Percentiles rank a stretch among this genome's conserved stretches.
phyloP scores from a whole-genome alignment of 2,888 invertebrate species.

The Pseudococcus viburni region DNA sequence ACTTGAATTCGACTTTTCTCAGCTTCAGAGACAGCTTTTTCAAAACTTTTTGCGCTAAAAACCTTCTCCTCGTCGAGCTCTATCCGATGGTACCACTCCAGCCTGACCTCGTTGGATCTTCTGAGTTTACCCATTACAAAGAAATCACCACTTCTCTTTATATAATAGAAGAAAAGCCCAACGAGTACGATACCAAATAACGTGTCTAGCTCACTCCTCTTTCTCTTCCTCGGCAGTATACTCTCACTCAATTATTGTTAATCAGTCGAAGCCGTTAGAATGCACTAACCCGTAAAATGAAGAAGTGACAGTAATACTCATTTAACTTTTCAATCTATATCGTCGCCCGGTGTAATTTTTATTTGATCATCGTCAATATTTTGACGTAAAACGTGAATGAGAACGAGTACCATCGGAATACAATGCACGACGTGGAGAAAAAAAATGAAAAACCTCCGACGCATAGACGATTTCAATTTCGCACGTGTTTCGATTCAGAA shows the following conservation, averaged over 20 bases:
- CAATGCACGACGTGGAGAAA: background rate
- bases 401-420: constrained; percentile 11
- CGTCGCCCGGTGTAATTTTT: constrained; percentile 44
- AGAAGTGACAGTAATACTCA: constrained; percentile 59
- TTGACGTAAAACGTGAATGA: constrained; percentile 49
- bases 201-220: background rate
- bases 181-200: background rate
- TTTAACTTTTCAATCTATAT: constrained; percentile 31
- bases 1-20: too few relatives aligned
- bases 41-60: too few relatives aligned
- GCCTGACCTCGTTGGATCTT: too few relatives aligned
- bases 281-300: constrained; percentile 59
- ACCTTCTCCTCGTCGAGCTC: too few relatives aligned
- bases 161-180: background rate
- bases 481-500: constrained; percentile 17
- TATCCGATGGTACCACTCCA: too few relatives aligned
- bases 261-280: constrained; percentile 62
- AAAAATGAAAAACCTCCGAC: background rate
- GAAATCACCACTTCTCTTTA: too few relatives aligned
- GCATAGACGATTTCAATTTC: constrained; percentile 1
- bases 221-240: background rate
- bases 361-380: constrained; percentile 53
- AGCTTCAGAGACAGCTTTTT: too few relatives aligned
- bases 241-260: constrained; percentile 62
- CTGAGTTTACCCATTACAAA: too few relatives aligned